Evolutionary conservation across 2,797 vertebrate genomes (phyloP).

Genomic region (Artibeus lituratus): DNA sequence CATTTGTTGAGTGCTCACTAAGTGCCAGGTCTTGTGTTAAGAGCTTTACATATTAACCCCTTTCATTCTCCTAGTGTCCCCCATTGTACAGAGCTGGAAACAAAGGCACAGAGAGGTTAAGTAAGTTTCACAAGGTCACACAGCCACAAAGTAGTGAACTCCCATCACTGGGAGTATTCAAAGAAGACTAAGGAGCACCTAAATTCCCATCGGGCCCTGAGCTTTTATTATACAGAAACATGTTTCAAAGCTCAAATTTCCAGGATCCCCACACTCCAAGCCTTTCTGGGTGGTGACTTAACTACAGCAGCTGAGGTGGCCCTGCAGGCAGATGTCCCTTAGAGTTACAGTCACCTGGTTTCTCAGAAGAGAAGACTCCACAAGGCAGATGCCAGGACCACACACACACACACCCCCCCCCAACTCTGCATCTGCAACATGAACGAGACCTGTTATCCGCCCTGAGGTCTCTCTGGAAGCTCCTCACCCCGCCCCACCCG

Average conservation of each 20-base stretch:
- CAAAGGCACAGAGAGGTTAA: neutral
- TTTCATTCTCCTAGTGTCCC: neutral
- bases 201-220: neutral
- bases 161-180: neutral
- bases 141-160: neutral
- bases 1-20: too few species aligned
- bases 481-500: too few species aligned
- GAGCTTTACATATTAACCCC: neutral
- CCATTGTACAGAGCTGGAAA: neutral
- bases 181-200: neutral
- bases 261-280: neutral
- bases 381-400: neutral
- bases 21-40: neutral
- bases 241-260: neutral
- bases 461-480: neutral
- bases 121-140: conserved; percentile 21
- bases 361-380: neutral
- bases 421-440: neutral
- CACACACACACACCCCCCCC: neutral
- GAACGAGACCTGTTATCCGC: neutral
- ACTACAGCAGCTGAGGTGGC: neutral
- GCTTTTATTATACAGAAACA: neutral
- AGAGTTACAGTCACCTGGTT: neutral
- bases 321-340: neutral
- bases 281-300: neutral